Conservation (phyloP, 2,888 invertebrate genomes). For the Desoria tigrina region DNA sequence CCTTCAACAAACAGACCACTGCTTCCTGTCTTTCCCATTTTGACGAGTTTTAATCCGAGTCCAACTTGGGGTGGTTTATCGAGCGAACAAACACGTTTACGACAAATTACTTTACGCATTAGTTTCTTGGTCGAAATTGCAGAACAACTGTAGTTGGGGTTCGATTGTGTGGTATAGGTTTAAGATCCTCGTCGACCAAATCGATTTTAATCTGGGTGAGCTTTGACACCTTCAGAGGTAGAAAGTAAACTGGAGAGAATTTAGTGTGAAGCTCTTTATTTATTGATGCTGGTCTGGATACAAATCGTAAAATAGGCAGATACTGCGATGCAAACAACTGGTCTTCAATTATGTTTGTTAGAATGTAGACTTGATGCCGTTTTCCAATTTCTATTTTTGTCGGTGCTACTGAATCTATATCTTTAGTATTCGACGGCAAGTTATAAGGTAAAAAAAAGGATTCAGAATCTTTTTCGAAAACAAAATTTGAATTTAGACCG, state of each 20-base stretch:
- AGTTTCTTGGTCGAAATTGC: not conserved
- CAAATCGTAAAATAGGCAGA: not conserved
- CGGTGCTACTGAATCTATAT: not conserved
- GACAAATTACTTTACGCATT: not conserved
- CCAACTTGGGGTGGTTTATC: not conserved
- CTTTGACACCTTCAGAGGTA: not conserved
- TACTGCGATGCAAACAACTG: not conserved
- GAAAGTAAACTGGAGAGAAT: not conserved
- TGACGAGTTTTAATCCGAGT: not conserved
- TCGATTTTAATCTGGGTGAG: not conserved
- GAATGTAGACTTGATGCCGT: not conserved
- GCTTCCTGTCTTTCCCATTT: constrained; percentile 1
- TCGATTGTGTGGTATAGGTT: no score
- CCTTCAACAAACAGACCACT: not conserved
- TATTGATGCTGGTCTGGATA: not conserved
- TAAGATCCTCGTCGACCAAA: not conserved
- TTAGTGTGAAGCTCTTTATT: not conserved
- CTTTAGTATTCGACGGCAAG: no score
- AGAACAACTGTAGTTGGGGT: not conserved
- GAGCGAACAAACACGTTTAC: not conserved
- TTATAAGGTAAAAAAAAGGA: no score
- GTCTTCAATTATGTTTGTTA: not conserved
- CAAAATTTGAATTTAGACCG: not conserved
- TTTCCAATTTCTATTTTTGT: not conserved
- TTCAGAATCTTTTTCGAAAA: not conserved